Evolutionary conservation across 2,113 vertebrate species (phyloP).

Genomic region (Oryzias woworae): DNA sequence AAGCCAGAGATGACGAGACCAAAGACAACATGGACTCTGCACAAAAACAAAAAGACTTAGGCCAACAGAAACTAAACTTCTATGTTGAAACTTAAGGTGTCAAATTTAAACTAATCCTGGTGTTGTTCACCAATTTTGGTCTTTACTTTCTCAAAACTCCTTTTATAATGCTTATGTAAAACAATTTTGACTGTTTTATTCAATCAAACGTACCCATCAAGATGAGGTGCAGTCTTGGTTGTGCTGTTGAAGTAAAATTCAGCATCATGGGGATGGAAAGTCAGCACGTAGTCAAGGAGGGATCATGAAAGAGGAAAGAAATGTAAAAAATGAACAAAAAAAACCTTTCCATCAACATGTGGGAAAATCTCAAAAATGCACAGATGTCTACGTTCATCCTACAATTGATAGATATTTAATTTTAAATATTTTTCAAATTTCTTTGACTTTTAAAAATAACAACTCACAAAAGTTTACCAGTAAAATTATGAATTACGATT

Average conservation of each 20-base stretch:
- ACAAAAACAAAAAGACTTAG: constrained; percentile 9
- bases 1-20: constrained; percentile 96
- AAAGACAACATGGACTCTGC: constrained; percentile 97
- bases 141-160: too few relatives aligned
- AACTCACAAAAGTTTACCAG: too few relatives aligned
- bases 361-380: constrained; percentile 15
- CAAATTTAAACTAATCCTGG: too few relatives aligned
- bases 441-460: too few relatives aligned
- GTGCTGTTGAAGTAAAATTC: constrained; percentile 83
- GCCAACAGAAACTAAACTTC: too few relatives aligned
- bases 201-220: constrained; percentile 83
- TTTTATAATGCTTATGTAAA: not conserved
- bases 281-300: constrained; percentile 35
- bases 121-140: too few relatives aligned
- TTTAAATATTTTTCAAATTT: too few relatives aligned
- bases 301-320: constrained; percentile 53
- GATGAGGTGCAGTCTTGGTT: constrained; percentile 93
- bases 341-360: constrained; percentile 50
- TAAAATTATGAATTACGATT: too few relatives aligned
- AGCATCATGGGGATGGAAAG: constrained; percentile 49
- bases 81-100: too few relatives aligned
- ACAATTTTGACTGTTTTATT: not conserved
- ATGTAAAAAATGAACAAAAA: constrained; percentile 56
- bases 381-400: not conserved
- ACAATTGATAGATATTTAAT: not conserved